Conservation (phyloP, 2,797 vertebrate genomes). For the Coluber constrictor region DNA sequence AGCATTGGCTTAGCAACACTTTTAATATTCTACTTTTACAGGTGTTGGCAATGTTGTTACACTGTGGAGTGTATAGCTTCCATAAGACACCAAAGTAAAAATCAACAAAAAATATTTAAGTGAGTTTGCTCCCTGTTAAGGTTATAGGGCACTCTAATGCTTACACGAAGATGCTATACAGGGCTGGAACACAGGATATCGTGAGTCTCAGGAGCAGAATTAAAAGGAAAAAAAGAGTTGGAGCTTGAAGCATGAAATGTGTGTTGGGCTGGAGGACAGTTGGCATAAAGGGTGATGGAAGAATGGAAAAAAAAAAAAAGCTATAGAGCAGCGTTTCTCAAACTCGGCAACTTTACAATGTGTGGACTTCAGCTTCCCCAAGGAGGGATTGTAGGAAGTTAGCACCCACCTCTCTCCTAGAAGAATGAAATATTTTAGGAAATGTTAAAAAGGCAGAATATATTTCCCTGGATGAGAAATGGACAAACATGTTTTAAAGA, state of each 20-base stretch:
- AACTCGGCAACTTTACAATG: neutral
- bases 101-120: neutral
- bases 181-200: constrained; percentile 74
- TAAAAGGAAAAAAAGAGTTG: constrained; percentile 80
- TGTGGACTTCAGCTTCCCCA: neutral
- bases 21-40: neutral
- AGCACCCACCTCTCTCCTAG: no score
- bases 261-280: constrained; percentile 80
- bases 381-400: no score
- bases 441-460: no score
- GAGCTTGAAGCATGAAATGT: constrained; percentile 84
- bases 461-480: no score
- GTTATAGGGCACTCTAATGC: constrained; percentile 38
- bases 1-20: neutral
- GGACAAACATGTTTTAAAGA: no score
- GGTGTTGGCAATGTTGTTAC: neutral
- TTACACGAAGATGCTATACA: constrained; percentile 82
- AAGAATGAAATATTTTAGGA: no score
- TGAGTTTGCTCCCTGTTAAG: neutral
- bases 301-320: no score
- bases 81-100: neutral
- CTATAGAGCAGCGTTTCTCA: neutral
- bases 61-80: neutral
- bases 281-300: constrained; percentile 78
- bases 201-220: constrained; percentile 81